Conservation (phyloP, 2,888 invertebrate species). For the Loripinus fragilis region DNA sequence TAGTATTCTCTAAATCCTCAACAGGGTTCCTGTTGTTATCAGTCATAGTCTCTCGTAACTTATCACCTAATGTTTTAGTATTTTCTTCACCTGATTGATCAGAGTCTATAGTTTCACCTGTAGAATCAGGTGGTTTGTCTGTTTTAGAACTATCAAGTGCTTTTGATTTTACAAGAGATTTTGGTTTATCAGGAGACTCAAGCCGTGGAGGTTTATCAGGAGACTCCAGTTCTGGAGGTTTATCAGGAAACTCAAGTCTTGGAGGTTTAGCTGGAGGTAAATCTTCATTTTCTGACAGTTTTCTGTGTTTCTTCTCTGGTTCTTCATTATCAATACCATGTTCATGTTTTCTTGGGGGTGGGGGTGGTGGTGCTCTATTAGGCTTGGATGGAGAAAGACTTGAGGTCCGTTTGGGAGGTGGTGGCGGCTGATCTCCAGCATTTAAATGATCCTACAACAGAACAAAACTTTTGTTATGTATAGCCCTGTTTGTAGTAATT, state of each 20-base stretch:
- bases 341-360: slow-evolving; percentile 29
- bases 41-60: slow-evolving; percentile 4
- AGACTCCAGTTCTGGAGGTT: slow-evolving; percentile 29
- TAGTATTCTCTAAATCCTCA: slow-evolving; percentile 8
- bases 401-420: slow-evolving; percentile 60
- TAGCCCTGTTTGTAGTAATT: too few relatives aligned
- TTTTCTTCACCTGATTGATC: not conserved
- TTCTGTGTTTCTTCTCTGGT: slow-evolving; percentile 40
- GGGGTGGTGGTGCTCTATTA: slow-evolving; percentile 50
- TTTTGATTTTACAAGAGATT: slow-evolving; percentile 17
- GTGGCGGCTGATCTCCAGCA: slow-evolving; percentile 53
- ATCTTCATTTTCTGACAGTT: slow-evolving; percentile 34
- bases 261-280: slow-evolving; percentile 40
- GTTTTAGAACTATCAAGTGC: not conserved
- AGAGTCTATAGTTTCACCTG: not conserved
- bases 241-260: slow-evolving; percentile 29
- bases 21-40: slow-evolving; percentile 3
- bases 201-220: slow-evolving; percentile 12
- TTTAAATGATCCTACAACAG: not conserved
- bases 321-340: slow-evolving; percentile 26
- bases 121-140: not conserved
- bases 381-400: slow-evolving; percentile 52
- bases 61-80: not conserved
- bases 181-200: slow-evolving; percentile 34
- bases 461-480: not conserved